Conservation (phyloP, 2,888 invertebrate genomes). For the Hydroisotoma schaefferi region DNA sequence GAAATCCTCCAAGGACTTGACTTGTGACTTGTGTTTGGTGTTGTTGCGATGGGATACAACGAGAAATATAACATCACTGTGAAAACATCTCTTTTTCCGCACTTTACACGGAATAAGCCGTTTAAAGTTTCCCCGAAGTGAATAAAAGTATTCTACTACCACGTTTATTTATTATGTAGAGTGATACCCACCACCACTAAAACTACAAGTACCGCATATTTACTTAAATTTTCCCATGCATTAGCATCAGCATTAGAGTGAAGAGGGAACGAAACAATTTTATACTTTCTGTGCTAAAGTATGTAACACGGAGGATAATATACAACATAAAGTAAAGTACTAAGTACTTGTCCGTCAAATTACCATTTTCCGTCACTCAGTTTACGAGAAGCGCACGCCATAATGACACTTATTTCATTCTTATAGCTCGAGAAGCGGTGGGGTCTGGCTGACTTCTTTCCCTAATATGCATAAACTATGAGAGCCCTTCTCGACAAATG, state of each 20-base stretch:
- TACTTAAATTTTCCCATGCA: no score
- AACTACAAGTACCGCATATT: no score
- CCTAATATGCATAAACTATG: constrained; percentile 1
- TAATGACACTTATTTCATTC: constrained; percentile 11
- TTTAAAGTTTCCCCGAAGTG: constrained; percentile 14
- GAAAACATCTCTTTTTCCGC: constrained; percentile 45
- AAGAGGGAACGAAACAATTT: no score
- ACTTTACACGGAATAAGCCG: no score
- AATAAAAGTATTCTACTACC: no score
- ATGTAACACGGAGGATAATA: no score
- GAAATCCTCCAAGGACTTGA: constrained; percentile 10
- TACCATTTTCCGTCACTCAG: constrained; percentile 14
- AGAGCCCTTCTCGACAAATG: constrained; percentile 13
- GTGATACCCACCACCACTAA: constrained; percentile 10
- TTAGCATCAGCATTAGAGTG: no score
- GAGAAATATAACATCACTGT: constrained; percentile 22
- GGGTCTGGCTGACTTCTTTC: background rate
- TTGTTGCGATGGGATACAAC: no score
- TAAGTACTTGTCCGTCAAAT: constrained; percentile 19
- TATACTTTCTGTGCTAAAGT: no score
- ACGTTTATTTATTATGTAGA: constrained; percentile 13
- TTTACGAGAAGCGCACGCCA: background rate
- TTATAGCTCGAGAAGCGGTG: no score
- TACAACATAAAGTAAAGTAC: no score
- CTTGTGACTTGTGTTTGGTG: no score